Base-by-base conservation (phyloP, 92 coral and sea anemone species). In the Scolanthus callimorphus region DNA sequence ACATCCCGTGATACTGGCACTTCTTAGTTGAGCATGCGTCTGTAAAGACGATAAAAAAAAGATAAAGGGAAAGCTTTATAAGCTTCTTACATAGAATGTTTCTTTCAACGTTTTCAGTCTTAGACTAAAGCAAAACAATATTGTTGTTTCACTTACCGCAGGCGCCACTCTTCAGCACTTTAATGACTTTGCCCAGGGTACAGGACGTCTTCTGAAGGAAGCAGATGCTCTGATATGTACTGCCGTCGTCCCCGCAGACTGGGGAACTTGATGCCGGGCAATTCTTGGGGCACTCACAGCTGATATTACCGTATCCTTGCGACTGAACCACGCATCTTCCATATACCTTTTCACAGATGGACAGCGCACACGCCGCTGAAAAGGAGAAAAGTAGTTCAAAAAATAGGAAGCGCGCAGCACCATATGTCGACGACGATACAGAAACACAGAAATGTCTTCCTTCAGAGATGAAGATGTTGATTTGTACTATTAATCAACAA, bases 1-100 rank as follows among this genome's bases (percentile, higher is more conserved):
- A 94, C 25, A 63, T 59, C 1, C 82, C 73, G 24, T 85, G 75
- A 59, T 60, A 58, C 9, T 71, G 84, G 37, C 99, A 94, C 10
- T 71, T 70, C n/a, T 67, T 60, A 44, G 61, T 61, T n/a, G 90
- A 69, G 60, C 99, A 94, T 1, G 80, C 74, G 60, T 83, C 99
- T 94, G 48, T 30, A 24, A 31, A 30, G 41, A 34, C n/a, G n/a
- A n/a, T n/a, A n/a, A n/a, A n/a, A n/a, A n/a, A n/a, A n/a, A n/a
- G n/a, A n/a, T n/a, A n/a, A n/a, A n/a, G n/a, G n/a, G n/a, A n/a
- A n/a, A n/a, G n/a, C n/a, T n/a, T n/a, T n/a, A n/a, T n/a, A n/a
- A n/a, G n/a, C n/a, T n/a, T n/a, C n/a, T n/a, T n/a, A n/a, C n/a
- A n/a, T n/a, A n/a, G n/a, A n/a, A n/a, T n/a, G n/a, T n/a, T n/a